Conservation (phyloP, 2,113 vertebrate species). For the Datnioides undecimradiatus region DNA sequence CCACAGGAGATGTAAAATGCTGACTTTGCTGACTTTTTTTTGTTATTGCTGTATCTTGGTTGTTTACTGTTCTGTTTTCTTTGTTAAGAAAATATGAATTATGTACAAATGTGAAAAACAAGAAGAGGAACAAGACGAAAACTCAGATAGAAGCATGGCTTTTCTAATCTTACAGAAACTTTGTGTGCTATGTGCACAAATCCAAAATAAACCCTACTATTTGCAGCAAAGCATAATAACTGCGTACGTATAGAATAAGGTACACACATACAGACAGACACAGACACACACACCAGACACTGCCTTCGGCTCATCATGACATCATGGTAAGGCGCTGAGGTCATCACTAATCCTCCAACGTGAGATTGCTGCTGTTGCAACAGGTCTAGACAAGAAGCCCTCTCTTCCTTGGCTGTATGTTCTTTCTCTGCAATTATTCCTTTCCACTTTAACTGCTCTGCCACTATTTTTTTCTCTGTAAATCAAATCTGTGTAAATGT, state of each 20-base stretch:
- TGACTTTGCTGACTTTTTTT: background rate
- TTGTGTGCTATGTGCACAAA: conserved; percentile 4
- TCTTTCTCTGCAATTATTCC: conserved; percentile 25
- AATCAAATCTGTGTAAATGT: conserved; percentile 2
- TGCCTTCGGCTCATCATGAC: conserved; percentile 78
- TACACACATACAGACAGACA: conserved; percentile 16
- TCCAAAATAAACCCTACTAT: background rate
- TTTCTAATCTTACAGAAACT: background rate
- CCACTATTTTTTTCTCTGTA: background rate
- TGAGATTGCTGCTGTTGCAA: conserved; percentile 62
- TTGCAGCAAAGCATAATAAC: background rate
- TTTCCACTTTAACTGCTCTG: conserved; percentile 35
- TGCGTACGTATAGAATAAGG: conserved; percentile 1
- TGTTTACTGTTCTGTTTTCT: background rate
- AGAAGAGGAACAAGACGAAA: background rate
- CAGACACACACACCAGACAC: conserved; percentile 59
- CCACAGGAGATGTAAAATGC: background rate
- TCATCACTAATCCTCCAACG: conserved; percentile 75
- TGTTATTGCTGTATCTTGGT: background rate
- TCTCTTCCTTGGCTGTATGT: conserved; percentile 27
- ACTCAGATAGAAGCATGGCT: background rate
- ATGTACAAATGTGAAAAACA: background rate
- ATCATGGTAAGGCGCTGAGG: conserved; percentile 81
- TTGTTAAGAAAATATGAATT: background rate
- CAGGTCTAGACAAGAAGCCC: conserved; percentile 80